Conservation (phyloP, 2,888 invertebrate species). For the Hypena proboscidalis region DNA sequence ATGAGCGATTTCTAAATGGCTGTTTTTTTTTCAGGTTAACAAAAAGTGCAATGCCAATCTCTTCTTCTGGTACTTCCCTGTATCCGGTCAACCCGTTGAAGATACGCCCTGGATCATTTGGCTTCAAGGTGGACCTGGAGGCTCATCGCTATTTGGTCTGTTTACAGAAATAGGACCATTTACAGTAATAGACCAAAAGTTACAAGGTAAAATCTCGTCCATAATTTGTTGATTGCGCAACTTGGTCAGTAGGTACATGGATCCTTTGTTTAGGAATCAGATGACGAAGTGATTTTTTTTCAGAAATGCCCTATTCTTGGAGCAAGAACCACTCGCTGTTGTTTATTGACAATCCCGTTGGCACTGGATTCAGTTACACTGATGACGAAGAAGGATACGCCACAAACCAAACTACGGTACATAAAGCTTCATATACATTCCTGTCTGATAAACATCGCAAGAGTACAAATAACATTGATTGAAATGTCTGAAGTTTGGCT, state of each 20-base stretch:
- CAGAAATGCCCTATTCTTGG: conserved; percentile 60
- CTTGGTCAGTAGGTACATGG: neutral
- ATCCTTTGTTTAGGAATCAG: neutral
- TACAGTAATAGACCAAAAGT: neutral
- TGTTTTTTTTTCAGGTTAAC: too few relatives aligned
- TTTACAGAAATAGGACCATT: conserved; percentile 76
- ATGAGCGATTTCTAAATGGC: too few relatives aligned
- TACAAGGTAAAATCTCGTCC: neutral
- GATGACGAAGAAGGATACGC: conserved; percentile 32
- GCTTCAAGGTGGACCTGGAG: conserved; percentile 76
- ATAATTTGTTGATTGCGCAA: neutral
- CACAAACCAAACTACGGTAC: conserved; percentile 24
- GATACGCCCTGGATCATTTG: conserved; percentile 67
- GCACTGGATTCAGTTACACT: conserved; percentile 83
- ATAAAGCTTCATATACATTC: too few relatives aligned
- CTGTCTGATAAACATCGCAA: too few relatives aligned
- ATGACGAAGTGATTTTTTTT: neutral
- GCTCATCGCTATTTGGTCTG: conserved; percentile 65
- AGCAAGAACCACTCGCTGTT: conserved; percentile 75
- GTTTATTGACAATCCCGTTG: conserved; percentile 85
- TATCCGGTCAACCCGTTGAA: conserved; percentile 52
- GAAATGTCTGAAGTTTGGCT: neutral
- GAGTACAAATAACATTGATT: neutral
- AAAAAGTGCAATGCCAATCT: too few relatives aligned
- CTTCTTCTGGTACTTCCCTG: conserved; percentile 92